Evolutionary conservation across 2,888 invertebrate species (phyloP).

Genomic region (Sesia bembeciformis): DNA sequence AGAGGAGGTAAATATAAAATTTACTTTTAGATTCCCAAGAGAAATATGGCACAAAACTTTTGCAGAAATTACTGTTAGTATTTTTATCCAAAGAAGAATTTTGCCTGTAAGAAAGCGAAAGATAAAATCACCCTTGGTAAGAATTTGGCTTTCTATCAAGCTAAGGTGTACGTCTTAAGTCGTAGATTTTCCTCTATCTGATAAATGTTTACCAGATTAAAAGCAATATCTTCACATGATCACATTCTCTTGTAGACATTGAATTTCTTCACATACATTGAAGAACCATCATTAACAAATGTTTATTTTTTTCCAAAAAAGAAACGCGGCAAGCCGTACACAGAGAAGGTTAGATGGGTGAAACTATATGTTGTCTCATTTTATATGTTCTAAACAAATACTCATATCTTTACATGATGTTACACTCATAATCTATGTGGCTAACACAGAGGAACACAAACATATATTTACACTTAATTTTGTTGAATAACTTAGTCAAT

Average conservation of each 20-base stretch:
- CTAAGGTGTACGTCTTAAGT: too few species aligned
- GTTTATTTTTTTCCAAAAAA: constrained; percentile 73
- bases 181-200: too few species aligned
- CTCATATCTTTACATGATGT: constrained; percentile 26
- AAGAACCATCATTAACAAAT: constrained; percentile 14
- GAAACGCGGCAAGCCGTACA: constrained; percentile 84
- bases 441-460: constrained; percentile 29
- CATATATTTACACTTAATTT: not conserved
- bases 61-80: too few species aligned
- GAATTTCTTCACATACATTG: not conserved
- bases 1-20: constrained; percentile 77
- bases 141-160: too few species aligned
- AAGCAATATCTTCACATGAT: too few species aligned
- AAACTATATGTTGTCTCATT: constrained; percentile 56
- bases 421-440: constrained; percentile 36
- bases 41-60: too few species aligned
- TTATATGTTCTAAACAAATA: constrained; percentile 50
- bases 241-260: too few species aligned
- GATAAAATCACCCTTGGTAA: too few species aligned
- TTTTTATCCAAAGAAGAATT: too few species aligned
- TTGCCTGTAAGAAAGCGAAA: too few species aligned
- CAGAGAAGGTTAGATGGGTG: constrained; percentile 83
- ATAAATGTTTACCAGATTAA: too few species aligned
- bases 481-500: not conserved
- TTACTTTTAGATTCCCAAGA: not conserved